Base-by-base conservation (phyloP, 2,113 vertebrate genomes). In the Toxotes chatareus region DNA sequence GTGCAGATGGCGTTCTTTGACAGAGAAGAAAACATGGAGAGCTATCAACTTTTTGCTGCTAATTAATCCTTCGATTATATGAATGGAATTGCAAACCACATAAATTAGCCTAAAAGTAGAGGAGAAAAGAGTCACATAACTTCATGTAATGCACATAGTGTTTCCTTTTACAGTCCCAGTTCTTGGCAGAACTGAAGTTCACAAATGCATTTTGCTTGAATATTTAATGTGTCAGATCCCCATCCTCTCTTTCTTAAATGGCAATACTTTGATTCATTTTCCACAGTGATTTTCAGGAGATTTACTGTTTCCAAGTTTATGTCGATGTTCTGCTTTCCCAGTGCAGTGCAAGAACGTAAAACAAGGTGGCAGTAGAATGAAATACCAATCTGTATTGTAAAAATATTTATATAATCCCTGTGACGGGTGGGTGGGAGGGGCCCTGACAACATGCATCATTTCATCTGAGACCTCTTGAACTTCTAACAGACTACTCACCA, bases 1-100 rank as follows among this genome's bases (percentile, higher is more conserved):
- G 82, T 91, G 61, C 92, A 93, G 93, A 94, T 95, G 93, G 92
- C 76, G 65, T 85, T 90, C 88, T 84, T 85, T 91, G 91, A 94
- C 92, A 91, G 85, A 90, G 69, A 90, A 83, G 70, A 84, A 91
- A 92, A 91, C 82, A 87, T 88, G 83, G 85, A 89, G 70, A 82
- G 87, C 79, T 82, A 88, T 93, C 91, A 91, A 83, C 79, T 77
- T 88, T 77, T 81, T 73, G 38, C 66, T 57, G 86, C 89, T 92
- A 94, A 95, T 94, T 94, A 94, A 92, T 90, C 81, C 87, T 91
- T 80, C 63, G 65, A 85, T 91, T 92, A 84, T 86, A 87, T 88
- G 86, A 90, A 82, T 87, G 71, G 81, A 81, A 68, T 66, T 82
- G 57, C 71, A 88, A 87, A 88, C 65, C 78, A 87, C 83, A 93